These are phyloP conservation scores for Pseudeuparius sepicola DNA, from an alignment of 2,888 invertebrate species.

Conservation along the genomic window DNA sequence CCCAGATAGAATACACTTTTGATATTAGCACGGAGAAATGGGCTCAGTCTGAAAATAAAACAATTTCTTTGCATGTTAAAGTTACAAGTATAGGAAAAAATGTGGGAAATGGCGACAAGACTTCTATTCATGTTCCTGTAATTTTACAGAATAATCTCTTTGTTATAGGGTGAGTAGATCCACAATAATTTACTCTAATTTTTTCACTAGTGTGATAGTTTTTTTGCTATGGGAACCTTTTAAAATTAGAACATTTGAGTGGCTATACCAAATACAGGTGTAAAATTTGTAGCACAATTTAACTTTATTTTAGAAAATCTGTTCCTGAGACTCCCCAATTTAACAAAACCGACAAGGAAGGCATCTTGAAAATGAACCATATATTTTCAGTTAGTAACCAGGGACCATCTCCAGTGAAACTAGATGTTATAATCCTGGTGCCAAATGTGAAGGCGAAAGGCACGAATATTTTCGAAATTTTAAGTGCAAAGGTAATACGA, in stretches of 20 bases:
- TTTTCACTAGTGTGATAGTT: no score
- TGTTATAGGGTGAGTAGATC: constrained; percentile 23
- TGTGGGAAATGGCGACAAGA: constrained; percentile 10
- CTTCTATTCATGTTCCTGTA: constrained; percentile 14
- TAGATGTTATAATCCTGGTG: constrained; percentile 17
- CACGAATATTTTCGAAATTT: constrained; percentile 16
- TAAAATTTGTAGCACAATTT: no score
- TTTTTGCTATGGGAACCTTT: no score
- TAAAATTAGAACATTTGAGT: no score
- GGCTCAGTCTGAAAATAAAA: no score
- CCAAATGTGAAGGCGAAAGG: constrained; percentile 15
- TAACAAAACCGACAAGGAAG: constrained; percentile 8
- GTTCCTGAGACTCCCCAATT: constrained; percentile 20
- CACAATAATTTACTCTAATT: no score
- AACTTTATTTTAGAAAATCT: constrained; percentile 23
- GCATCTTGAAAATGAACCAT: constrained; percentile 18
- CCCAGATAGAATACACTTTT: no score
- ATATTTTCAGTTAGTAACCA: constrained; percentile 20
- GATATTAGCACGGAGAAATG: no score
- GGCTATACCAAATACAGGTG: no score
- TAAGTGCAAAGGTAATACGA: constrained; percentile 17
- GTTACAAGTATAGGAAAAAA: constrained; percentile 24
- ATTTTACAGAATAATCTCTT: constrained; percentile 20
- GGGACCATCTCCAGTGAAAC: constrained; percentile 22
- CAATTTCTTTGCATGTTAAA: no score